These are phyloP conservation scores for Bradypodion ventrale DNA, from an alignment of 2,797 vertebrate genomes.

Conservation along the genomic window DNA sequence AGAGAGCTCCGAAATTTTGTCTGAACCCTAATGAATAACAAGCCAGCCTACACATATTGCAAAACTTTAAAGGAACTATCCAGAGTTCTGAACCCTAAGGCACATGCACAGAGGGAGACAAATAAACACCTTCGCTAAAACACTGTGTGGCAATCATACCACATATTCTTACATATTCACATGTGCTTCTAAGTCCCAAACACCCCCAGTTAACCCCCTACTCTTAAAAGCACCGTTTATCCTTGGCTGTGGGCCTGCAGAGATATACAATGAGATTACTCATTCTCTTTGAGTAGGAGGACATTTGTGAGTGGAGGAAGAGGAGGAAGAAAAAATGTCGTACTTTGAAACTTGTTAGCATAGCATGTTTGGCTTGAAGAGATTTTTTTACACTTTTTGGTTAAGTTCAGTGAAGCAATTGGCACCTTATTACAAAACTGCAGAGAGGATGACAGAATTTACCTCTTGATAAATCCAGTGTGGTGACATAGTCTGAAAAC, in stretches of 20 bases:
- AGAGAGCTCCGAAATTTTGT: too few relatives aligned
- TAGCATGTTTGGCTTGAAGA: conserved; percentile 15
- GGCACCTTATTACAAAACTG: conserved; percentile 8
- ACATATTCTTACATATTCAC: conserved; percentile 1
- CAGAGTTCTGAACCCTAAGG: too few relatives aligned
- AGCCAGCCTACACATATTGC: too few relatives aligned
- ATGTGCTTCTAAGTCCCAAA: background rate
- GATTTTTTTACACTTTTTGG: background rate
- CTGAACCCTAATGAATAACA: too few relatives aligned
- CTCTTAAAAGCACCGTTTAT: background rate
- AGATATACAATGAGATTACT: conserved; percentile 62
- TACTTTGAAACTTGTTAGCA: conserved; percentile 5
- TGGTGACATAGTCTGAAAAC: background rate
- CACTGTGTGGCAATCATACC: background rate
- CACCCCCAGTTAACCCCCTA: background rate
- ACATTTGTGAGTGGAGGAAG: conserved; percentile 50
- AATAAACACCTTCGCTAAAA: too few relatives aligned
- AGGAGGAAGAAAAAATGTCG: conserved; percentile 42
- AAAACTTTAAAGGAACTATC: too few relatives aligned
- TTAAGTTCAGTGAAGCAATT: background rate
- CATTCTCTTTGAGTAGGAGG: conserved; percentile 69
- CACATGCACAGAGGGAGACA: background rate
- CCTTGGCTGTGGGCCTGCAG: conserved; percentile 41
- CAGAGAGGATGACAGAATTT: background rate
- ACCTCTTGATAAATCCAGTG: background rate